phyloP scores from a whole-genome alignment of 1,140 invertebrate species.

The Bombus superbus region DNA sequence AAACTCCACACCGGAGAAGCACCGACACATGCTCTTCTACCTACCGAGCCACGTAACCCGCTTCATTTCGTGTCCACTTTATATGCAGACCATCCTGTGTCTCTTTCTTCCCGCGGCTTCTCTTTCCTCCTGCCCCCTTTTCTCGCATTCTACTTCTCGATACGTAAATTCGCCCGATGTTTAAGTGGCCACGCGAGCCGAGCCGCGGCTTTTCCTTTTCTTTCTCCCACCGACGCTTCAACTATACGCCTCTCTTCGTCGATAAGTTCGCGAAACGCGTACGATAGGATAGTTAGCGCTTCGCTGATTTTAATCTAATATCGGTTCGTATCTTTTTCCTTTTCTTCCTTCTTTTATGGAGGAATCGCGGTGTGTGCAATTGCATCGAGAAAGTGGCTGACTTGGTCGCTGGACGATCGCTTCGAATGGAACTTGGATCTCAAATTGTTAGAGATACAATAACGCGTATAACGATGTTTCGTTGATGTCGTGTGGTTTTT shows the following conservation, averaged over 20 bases:
- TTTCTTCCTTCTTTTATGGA: rapidly evolving
- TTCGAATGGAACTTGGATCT: neutral
- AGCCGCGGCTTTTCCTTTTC: constrained; percentile 50
- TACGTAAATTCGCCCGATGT: constrained; percentile 43
- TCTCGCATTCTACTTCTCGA: constrained; percentile 18
- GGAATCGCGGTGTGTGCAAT: neutral
- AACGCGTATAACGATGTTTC: neutral
- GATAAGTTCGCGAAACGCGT: neutral
- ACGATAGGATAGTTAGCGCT: neutral
- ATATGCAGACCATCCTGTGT: constrained; percentile 77
- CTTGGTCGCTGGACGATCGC: neutral
- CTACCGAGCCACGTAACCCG: constrained; percentile 70
- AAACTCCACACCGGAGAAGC: constrained; percentile 48
- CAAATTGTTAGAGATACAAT: neutral
- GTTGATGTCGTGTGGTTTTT: neutral
- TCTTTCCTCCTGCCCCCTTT: constrained; percentile 16
- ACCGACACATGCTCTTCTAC: constrained; percentile 60
- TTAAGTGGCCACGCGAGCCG: constrained; percentile 40
- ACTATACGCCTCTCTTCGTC: neutral
- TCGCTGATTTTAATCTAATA: constrained; percentile 20
- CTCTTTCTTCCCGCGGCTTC: constrained; percentile 47
- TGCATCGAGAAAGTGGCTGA: neutral
- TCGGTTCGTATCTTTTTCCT: neutral
- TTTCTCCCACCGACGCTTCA: neutral
- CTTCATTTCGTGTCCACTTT: constrained; percentile 81